These are phyloP conservation scores for Sula dactylatra DNA, from an alignment of 2,113 vertebrate genomes.

Conservation along the genomic window DNA sequence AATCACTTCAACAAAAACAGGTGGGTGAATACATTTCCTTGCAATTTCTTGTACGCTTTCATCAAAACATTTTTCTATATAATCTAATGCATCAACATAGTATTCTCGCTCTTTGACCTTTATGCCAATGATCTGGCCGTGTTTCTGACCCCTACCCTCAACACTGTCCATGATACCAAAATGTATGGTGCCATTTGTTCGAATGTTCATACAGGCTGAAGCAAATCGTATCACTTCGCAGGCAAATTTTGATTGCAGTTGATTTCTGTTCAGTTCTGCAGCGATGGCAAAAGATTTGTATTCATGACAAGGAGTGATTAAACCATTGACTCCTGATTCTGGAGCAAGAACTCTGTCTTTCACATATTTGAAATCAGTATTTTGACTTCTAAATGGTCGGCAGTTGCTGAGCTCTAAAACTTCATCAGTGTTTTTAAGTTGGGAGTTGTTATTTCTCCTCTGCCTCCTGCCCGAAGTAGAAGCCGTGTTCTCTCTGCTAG, in stretches of 20 bases:
- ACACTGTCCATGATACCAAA: constrained; percentile 81
- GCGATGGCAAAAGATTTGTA: constrained; percentile 78
- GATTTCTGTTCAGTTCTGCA: constrained; percentile 62
- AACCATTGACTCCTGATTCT: constrained; percentile 76
- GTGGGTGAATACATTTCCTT: constrained; percentile 76
- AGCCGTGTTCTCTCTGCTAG: background rate
- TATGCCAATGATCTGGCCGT: constrained; percentile 78
- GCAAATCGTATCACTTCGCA: constrained; percentile 79
- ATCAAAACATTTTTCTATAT: constrained; percentile 72
- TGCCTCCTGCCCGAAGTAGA: background rate
- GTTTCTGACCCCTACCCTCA: constrained; percentile 57
- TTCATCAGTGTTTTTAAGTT: background rate
- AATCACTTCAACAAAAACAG: constrained; percentile 79
- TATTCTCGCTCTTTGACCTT: constrained; percentile 67
- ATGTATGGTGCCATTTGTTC: constrained; percentile 85
- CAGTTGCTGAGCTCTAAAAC: constrained; percentile 38
- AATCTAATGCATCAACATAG: constrained; percentile 74
- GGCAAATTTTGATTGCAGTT: constrained; percentile 79
- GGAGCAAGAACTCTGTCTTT: constrained; percentile 75
- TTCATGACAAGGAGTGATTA: constrained; percentile 81
- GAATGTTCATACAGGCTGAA: constrained; percentile 81
- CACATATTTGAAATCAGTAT: constrained; percentile 71
- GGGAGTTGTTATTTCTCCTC: background rate
- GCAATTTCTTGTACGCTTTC: constrained; percentile 36
- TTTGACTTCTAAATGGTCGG: constrained; percentile 71